phyloP scores from a whole-genome alignment of 2,888 invertebrate genomes.

The Sturmia bella region DNA sequence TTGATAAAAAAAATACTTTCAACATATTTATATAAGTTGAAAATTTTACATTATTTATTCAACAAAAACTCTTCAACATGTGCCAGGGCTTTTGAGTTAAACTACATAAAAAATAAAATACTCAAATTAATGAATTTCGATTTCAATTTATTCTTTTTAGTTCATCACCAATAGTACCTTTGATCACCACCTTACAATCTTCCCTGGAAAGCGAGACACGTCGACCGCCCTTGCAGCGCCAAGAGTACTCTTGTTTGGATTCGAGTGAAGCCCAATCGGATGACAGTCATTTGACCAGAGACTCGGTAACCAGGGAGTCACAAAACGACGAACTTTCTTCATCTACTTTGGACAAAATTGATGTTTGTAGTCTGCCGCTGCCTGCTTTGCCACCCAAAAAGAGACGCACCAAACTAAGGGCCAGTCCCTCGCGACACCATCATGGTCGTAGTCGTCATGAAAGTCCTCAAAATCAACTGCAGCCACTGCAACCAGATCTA shows the following conservation, averaged over 20 bases:
- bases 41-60: background rate
- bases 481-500: conserved; percentile 48
- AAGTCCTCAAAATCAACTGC: conserved; percentile 58
- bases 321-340: conserved; percentile 80
- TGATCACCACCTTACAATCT: conserved; percentile 61
- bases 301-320: conserved; percentile 78
- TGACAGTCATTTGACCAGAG: conserved; percentile 79
- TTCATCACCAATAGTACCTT: conserved; percentile 52
- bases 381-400: conserved; percentile 81
- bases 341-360: conserved; percentile 80
- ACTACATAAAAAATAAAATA: too few species aligned
- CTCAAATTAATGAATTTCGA: background rate
- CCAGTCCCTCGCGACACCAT: conserved; percentile 76
- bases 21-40: background rate
- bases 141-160: conserved; percentile 55
- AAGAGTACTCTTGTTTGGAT: conserved; percentile 78
- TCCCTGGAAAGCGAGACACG: conserved; percentile 58
- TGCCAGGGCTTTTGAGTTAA: background rate
- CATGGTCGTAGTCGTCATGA: conserved; percentile 58
- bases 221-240: conserved; percentile 73
- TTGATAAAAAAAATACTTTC: conserved; percentile 24
- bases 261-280: conserved; percentile 81
- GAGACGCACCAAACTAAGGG: conserved; percentile 77
- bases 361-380: conserved; percentile 80
- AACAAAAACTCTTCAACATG: too few species aligned